These are phyloP conservation scores for Papilio dardanus DNA, from an alignment of 1,140 invertebrate species.

Conservation along the genomic window DNA sequence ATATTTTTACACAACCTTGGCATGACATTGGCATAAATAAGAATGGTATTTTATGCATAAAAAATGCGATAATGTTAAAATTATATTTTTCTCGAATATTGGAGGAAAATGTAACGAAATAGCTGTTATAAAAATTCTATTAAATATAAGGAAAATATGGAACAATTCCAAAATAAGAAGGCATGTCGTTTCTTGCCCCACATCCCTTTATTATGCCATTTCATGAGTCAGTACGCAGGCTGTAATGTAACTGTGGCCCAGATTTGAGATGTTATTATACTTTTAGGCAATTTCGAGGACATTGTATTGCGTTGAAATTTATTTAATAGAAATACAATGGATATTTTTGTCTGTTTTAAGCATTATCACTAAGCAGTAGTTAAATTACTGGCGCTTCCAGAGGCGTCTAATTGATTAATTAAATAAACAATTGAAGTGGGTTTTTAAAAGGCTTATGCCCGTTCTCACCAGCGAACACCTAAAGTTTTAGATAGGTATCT, in stretches of 20 bases:
- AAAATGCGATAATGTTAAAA: not conserved
- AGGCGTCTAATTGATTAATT: too few relatives aligned
- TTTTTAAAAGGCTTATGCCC: too few relatives aligned
- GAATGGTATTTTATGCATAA: not conserved
- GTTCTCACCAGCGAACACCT: too few relatives aligned
- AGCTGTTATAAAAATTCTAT: not conserved
- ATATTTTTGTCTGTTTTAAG: too few relatives aligned
- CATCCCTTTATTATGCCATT: conserved; percentile 27
- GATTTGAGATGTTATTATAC: conserved; percentile 28
- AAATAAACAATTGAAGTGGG: too few relatives aligned
- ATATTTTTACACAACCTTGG: too few relatives aligned
- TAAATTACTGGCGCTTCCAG: too few relatives aligned
- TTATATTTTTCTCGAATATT: not conserved
- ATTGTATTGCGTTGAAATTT: not conserved
- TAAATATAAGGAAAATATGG: conserved; percentile 14
- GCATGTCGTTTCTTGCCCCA: conserved; percentile 17
- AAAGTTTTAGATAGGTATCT: too few relatives aligned
- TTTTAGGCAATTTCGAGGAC: not conserved
- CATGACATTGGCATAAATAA: too few relatives aligned
- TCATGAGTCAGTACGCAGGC: conserved; percentile 26
- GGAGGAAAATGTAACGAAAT: not conserved
- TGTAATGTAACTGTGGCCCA: conserved; percentile 18
- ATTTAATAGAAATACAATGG: not conserved
- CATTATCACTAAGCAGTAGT: too few relatives aligned
- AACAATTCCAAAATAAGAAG: conserved; percentile 27